Evolutionary conservation across 2,113 vertebrate species (phyloP).

Genomic region (Ptilorrhoa leucosticta): DNA sequence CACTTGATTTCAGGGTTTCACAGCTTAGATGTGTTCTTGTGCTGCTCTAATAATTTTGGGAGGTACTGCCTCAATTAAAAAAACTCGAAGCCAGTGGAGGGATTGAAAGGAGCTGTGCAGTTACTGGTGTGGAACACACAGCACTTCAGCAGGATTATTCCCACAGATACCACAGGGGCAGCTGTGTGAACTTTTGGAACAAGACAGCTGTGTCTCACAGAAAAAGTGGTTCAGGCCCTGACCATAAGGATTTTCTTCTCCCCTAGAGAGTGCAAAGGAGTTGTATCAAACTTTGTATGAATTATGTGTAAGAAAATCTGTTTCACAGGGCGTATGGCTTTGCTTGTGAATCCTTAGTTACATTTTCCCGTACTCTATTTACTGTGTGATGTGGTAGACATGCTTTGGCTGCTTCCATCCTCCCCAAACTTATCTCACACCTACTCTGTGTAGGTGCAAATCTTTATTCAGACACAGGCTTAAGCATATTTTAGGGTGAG

Average conservation of each 20-base stretch:
- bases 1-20: neutral
- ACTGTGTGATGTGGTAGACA: neutral
- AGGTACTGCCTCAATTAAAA: neutral
- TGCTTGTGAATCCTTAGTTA: neutral
- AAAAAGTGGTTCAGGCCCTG: neutral
- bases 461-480: neutral
- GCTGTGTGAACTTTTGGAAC: neutral
- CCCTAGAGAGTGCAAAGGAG: neutral
- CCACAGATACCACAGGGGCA: neutral
- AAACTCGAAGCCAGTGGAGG: neutral
- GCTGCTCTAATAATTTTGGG: neutral
- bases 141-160: neutral
- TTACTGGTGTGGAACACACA: neutral
- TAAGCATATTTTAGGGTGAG: neutral
- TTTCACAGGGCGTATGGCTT: neutral
- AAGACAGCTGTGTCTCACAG: neutral
- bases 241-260: fast-evolving
- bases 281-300: neutral
- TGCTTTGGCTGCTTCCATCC: neutral
- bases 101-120: neutral
- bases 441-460: neutral
- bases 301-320: neutral
- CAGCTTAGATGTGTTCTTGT: neutral
- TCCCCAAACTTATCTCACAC: neutral
- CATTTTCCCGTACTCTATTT: neutral